These are phyloP conservation scores for Piaya cayana DNA, from an alignment of 2,113 vertebrate genomes.

Conservation along the genomic window DNA sequence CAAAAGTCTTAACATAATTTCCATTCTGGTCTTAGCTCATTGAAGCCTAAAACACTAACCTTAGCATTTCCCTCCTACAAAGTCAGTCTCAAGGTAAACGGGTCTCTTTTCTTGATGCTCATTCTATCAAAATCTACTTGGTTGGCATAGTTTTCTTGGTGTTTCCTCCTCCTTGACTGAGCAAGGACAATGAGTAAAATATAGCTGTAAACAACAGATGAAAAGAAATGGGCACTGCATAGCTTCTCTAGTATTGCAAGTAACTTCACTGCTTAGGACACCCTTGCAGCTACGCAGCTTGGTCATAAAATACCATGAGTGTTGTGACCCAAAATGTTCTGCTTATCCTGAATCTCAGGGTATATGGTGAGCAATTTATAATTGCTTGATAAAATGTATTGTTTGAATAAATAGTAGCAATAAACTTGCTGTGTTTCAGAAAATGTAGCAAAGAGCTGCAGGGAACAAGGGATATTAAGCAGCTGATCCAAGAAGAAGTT, in stretches of 20 bases:
- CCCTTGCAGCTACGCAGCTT: background rate
- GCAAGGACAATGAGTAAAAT: background rate
- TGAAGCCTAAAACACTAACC: background rate
- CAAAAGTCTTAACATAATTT: constrained; percentile 19
- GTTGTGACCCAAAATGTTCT: fast-evolving
- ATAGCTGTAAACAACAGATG: background rate
- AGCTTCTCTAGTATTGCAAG: background rate
- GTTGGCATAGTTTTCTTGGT: background rate
- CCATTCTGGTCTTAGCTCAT: background rate
- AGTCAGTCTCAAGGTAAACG: background rate
- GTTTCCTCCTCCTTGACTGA: background rate
- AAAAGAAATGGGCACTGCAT: background rate
- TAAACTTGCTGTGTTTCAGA: background rate
- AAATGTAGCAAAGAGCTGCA: background rate
- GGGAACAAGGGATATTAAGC: background rate
- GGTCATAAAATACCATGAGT: background rate
- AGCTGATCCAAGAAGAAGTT: background rate
- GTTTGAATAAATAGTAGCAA: background rate
- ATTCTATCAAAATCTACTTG: background rate
- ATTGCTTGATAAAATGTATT: background rate
- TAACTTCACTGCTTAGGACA: background rate
- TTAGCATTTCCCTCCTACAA: background rate
- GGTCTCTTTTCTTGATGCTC: background rate
- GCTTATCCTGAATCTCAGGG: background rate
- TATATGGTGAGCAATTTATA: background rate